phyloP scores from a whole-genome alignment of 1,140 invertebrate species.

The Bombus superbus region DNA sequence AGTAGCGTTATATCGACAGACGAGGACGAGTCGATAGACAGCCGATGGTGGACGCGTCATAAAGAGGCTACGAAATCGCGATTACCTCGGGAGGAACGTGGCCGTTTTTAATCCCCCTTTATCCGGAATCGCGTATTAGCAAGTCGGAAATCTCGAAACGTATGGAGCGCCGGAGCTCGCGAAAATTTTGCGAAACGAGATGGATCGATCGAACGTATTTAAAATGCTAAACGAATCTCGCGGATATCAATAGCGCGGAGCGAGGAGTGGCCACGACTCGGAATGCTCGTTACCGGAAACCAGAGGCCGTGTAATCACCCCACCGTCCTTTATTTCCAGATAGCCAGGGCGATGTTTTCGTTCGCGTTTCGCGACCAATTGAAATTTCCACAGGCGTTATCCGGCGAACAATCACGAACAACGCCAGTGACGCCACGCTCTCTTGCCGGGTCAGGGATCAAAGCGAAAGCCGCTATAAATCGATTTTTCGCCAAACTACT shows the following conservation, averaged over 20 bases:
- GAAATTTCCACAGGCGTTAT: conserved; percentile 19
- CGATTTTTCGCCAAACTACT: not conserved
- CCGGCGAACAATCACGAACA: not conserved
- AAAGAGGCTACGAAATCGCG: conserved; percentile 14
- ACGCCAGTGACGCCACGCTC: not conserved
- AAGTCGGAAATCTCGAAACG: not conserved
- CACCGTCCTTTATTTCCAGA: conserved; percentile 14
- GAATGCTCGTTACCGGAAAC: conserved; percentile 41
- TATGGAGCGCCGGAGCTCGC: too few species aligned
- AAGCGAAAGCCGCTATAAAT: not conserved
- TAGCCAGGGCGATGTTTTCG: not conserved
- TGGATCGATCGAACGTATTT: not conserved
- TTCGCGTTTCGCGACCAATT: not conserved
- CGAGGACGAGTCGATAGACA: not conserved
- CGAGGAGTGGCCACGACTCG: not conserved
- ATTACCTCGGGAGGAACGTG: not conserved
- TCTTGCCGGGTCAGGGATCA: not conserved
- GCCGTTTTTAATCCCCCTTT: not conserved
- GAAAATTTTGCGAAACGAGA: not conserved
- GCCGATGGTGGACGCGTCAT: not conserved
- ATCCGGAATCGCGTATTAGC: conserved; percentile 1
- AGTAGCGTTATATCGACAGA: conserved; percentile 22
- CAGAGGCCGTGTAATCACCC: conserved; percentile 29
- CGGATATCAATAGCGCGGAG: not conserved
- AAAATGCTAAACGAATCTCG: conserved; percentile 34